These are phyloP conservation scores for Ormia ochracea DNA, from an alignment of 2,888 invertebrate species.

Conservation along the genomic window DNA sequence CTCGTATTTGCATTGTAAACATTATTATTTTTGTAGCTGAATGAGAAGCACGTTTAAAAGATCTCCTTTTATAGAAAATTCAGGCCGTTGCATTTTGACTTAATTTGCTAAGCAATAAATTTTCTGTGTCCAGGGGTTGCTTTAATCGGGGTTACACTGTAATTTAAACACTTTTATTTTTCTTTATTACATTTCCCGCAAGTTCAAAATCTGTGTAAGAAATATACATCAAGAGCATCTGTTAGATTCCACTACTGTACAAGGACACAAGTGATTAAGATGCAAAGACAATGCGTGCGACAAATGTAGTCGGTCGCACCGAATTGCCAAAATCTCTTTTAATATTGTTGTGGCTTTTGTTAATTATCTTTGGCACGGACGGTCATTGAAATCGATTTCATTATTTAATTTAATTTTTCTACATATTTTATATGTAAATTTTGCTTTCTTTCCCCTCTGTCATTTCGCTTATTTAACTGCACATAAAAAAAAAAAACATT, in stretches of 20 bases:
- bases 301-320: background rate
- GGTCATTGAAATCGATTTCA: conserved; percentile 41
- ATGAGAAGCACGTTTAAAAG: no score
- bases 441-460: background rate
- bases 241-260: background rate
- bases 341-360: no score
- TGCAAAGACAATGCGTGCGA: background rate
- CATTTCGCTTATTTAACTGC: background rate
- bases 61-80: no score
- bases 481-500: background rate
- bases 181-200: background rate
- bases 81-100: no score
- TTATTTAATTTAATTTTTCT: background rate
- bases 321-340: background rate
- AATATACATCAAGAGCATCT: background rate
- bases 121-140: no score
- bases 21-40: no score
- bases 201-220: conserved; percentile 4
- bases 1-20: no score
- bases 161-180: background rate
- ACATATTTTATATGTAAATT: background rate
- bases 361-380: conserved; percentile 27
- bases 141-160: background rate
- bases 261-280: background rate
- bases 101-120: no score